Percentiles rank a stretch among this genome's conserved stretches.
Conservation (phyloP, 2,113 vertebrate species). For the Strix aluco region DNA sequence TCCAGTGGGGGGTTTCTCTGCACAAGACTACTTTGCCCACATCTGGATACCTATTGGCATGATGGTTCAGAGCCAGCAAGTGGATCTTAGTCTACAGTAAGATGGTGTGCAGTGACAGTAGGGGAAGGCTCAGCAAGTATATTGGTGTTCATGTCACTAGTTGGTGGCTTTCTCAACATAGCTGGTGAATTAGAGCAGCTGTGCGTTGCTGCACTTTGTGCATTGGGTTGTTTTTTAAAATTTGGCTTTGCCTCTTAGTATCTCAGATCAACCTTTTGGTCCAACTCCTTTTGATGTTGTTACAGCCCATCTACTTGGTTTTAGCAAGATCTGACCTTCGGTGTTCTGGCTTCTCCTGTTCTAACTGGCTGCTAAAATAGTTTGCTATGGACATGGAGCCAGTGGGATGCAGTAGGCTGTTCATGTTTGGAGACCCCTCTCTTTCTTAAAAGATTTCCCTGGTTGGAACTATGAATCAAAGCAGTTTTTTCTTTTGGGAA, state of each 20-base stretch:
- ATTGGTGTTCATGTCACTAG: neutral
- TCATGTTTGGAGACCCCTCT: neutral
- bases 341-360: neutral
- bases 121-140: neutral
- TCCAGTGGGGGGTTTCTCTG: neutral
- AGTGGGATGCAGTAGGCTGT: neutral
- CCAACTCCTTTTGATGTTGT: neutral
- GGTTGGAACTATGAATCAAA: neutral
- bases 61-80: neutral
- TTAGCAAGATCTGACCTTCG: neutral
- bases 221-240: neutral
- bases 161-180: neutral
- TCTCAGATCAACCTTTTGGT: neutral
- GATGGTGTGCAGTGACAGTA: neutral
- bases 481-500: neutral
- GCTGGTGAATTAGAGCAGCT: neutral
- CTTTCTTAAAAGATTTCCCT: neutral
- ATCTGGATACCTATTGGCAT: neutral
- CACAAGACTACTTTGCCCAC: neutral
- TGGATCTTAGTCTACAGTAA: neutral
- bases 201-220: neutral
- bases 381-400: neutral
- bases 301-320: neutral
- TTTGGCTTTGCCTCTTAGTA: neutral
- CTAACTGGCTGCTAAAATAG: neutral